These are phyloP conservation scores for Cichladusa arquata DNA, from an alignment of 2,113 vertebrate species.

Conservation along the genomic window DNA sequence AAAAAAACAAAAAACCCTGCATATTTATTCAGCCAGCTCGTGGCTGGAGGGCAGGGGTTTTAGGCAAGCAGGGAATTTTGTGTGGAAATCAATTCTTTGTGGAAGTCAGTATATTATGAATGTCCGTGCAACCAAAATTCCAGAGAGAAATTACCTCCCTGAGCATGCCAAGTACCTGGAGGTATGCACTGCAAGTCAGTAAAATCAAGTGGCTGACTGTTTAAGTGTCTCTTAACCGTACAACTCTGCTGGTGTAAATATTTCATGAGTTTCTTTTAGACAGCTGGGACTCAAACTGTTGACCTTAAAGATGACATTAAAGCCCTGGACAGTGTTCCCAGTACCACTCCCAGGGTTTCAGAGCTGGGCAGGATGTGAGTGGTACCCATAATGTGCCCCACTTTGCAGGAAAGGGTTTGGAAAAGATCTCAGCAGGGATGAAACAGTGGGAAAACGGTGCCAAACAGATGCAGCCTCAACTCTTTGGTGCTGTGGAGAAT, in stretches of 20 bases:
- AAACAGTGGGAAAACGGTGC: neutral
- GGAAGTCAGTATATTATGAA: slow-evolving; percentile 75
- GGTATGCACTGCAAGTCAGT: slow-evolving; percentile 51
- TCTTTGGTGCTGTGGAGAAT: neutral
- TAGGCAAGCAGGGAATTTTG: slow-evolving; percentile 79
- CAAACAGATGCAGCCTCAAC: neutral
- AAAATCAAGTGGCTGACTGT: slow-evolving; percentile 62
- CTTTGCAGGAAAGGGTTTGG: neutral
- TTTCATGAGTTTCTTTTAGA: neutral
- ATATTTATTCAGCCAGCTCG: slow-evolving; percentile 68
- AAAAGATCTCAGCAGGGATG: neutral
- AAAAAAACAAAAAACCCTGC: neutral
- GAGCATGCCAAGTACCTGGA: slow-evolving; percentile 64
- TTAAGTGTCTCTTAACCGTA: slow-evolving; percentile 66
- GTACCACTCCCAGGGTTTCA: neutral
- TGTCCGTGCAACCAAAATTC: slow-evolving; percentile 75
- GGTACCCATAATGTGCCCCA: too few species aligned
- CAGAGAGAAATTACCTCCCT: slow-evolving; percentile 76
- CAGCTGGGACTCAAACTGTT: neutral
- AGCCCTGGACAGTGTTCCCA: neutral
- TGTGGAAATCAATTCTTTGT: slow-evolving; percentile 82
- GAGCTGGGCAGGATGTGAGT: neutral
- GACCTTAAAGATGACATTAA: neutral
- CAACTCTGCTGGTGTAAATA: slow-evolving; percentile 31
- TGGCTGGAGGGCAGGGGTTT: slow-evolving; percentile 68